These are phyloP conservation scores for Anoplophora glabripennis DNA, from an alignment of 1,140 invertebrate genomes.

Conservation along the genomic window DNA sequence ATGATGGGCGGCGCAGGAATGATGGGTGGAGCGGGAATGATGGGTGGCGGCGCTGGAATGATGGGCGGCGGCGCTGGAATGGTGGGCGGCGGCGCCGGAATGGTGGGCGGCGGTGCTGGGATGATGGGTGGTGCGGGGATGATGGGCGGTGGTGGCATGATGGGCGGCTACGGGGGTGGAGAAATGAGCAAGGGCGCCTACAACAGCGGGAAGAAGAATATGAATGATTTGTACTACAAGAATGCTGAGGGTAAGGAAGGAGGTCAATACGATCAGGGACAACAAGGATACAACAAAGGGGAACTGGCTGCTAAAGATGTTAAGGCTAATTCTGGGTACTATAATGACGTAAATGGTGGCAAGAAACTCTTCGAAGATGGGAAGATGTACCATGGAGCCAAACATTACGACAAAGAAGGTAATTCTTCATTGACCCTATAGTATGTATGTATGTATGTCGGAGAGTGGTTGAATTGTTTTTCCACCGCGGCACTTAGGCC, in stretches of 20 bases:
- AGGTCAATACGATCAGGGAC: constrained; percentile 53
- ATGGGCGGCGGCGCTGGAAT: background rate
- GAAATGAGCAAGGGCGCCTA: constrained; percentile 55
- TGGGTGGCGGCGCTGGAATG: constrained; percentile 1
- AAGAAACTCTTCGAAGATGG: constrained; percentile 58
- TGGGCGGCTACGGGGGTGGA: constrained; percentile 43
- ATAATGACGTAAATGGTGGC: constrained; percentile 55
- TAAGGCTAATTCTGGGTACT: constrained; percentile 57
- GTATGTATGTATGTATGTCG: too few species aligned
- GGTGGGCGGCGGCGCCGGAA: constrained; percentile 2
- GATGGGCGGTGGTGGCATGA: constrained; percentile 15
- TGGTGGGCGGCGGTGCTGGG: background rate
- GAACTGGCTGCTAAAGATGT: constrained; percentile 51
- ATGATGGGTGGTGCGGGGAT: background rate
- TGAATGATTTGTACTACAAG: constrained; percentile 53
- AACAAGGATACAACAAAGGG: constrained; percentile 54
- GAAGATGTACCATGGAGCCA: constrained; percentile 55
- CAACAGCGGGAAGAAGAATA: constrained; percentile 55
- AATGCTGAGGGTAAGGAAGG: constrained; percentile 55
- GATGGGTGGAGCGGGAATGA: constrained; percentile 7
- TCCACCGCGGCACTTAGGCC: too few species aligned
- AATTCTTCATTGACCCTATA: constrained; percentile 12
- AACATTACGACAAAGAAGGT: constrained; percentile 57
- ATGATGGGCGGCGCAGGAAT: constrained; percentile 6
- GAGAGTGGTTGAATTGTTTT: too few species aligned